These are phyloP conservation scores for Ephialtes manifestator DNA, from an alignment of 2,888 invertebrate genomes.

Conservation along the genomic window DNA sequence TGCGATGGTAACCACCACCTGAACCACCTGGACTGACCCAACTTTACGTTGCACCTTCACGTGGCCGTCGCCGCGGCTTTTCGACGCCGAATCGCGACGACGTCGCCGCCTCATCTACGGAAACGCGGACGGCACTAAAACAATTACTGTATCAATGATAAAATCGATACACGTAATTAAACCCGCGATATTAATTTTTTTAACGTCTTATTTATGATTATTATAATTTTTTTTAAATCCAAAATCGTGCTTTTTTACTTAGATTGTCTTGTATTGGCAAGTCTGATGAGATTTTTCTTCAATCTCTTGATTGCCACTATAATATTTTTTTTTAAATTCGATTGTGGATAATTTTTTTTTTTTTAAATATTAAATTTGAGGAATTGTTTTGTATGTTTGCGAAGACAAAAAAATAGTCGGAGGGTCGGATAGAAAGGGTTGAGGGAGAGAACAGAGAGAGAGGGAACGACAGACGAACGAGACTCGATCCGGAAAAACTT, in stretches of 20 bases:
- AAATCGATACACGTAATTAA: neutral
- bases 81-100: slow-evolving; percentile 45
- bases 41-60: slow-evolving; percentile 67
- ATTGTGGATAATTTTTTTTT: neutral
- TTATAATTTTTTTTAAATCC: neutral
- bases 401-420: neutral
- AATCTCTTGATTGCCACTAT: neutral
- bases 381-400: neutral
- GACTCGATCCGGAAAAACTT: slow-evolving; percentile 60
- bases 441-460: slow-evolving; percentile 2
- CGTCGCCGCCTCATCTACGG: slow-evolving; percentile 61
- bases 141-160: slow-evolving; percentile 16
- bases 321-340: neutral
- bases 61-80: slow-evolving; percentile 56
- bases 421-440: neutral
- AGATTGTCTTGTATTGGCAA: neutral
- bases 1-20: neutral
- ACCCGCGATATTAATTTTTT: neutral
- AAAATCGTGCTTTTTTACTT: neutral
- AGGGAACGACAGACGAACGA: slow-evolving; percentile 12
- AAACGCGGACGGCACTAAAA: slow-evolving; percentile 28
- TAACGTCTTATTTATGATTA: neutral
- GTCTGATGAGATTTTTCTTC: neutral
- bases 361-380: neutral
- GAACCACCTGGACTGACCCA: slow-evolving; percentile 46